Conservation (phyloP, 2,888 invertebrate species). For the Campoletis raptor region DNA sequence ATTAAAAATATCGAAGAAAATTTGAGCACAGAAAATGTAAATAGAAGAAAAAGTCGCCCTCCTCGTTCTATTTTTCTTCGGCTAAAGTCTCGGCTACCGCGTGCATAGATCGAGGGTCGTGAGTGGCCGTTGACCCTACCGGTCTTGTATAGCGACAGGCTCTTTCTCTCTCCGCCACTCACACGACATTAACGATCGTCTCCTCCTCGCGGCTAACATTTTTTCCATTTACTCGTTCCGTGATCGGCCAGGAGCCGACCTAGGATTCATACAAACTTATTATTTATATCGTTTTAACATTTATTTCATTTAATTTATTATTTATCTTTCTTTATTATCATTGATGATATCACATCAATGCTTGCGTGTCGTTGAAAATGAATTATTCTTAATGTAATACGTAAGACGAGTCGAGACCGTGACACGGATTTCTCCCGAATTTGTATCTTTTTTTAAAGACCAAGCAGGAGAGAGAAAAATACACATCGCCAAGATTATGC, state of each 20-base stretch:
- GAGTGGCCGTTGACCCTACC: constrained; percentile 83
- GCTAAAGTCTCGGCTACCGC: constrained; percentile 52
- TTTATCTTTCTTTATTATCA: constrained; percentile 16
- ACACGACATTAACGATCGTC: constrained; percentile 10
- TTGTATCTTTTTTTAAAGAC: constrained; percentile 17
- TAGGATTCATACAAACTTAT: background rate
- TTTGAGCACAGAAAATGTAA: background rate
- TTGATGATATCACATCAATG: constrained; percentile 4
- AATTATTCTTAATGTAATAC: constrained; percentile 18
- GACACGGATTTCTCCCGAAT: constrained; percentile 57
- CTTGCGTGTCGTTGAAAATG: constrained; percentile 32
- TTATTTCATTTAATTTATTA: background rate
- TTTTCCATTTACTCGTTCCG: constrained; percentile 17
- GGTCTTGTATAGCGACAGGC: constrained; percentile 31
- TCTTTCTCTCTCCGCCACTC: constrained; percentile 21
- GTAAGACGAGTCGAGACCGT: constrained; percentile 40
- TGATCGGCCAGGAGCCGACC: background rate
- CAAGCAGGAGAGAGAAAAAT: background rate
- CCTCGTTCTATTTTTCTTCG: constrained; percentile 12
- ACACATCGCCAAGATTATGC: constrained; percentile 9
- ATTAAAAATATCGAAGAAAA: background rate
- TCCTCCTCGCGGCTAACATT: constrained; percentile 1
- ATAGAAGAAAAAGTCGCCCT: constrained; percentile 20
- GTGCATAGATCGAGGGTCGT: constrained; percentile 83
- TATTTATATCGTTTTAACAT: background rate